Evolutionary conservation across 2,113 vertebrate species (phyloP), one percentile per base, ranked within the genome.

Genomic region (Baryphthengus martii): DNA sequence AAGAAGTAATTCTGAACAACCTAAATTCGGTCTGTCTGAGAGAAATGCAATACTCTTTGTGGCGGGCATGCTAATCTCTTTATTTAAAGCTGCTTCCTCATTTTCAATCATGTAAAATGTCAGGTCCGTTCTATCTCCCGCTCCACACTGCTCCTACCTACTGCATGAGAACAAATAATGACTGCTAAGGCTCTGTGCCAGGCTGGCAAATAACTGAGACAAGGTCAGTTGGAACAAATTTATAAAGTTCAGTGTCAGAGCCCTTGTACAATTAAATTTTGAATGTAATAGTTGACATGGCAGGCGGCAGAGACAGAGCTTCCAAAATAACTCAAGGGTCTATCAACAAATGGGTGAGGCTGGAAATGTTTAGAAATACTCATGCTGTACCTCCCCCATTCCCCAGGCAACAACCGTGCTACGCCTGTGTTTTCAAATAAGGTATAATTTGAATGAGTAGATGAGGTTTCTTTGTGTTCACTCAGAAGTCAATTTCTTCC

Each of bases 171-270:
- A 96, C 76, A 96, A 97, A 92, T 90, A 95, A 95, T 75, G 53
- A 78, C 71, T 73, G 59, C 77, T 67, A 70, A 67, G 95, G 82
- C 81, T 89, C 42, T 0, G 1, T 92, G 96, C 97, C 97, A 97
- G 81, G 66, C 93, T 96, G 95, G 90, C 95, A 96, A 97, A 96
- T 94, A 97, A 95, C 77, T 95, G 93, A 97, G 97, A 94, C 89
- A 97, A 98, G 95, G 96, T 97, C 96, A 96, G 91, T 95, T 96
- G 97, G 95, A 98, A 97, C 79, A 94, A 97, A 97, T 96, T 94
- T 95, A 93, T 87, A 72, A 91, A 94, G 92, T 93, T 96, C 53
- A 84, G 85, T 94, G 95, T 97, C 95, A 92, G 67, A 95, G 87
- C 65, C 65, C 86, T 95, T 83, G 94, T 95, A 95, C 95, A 96